These are phyloP conservation scores for Palythoa grandis DNA, from an alignment of 92 coral and sea anemone species.

Conservation along the genomic window DNA sequence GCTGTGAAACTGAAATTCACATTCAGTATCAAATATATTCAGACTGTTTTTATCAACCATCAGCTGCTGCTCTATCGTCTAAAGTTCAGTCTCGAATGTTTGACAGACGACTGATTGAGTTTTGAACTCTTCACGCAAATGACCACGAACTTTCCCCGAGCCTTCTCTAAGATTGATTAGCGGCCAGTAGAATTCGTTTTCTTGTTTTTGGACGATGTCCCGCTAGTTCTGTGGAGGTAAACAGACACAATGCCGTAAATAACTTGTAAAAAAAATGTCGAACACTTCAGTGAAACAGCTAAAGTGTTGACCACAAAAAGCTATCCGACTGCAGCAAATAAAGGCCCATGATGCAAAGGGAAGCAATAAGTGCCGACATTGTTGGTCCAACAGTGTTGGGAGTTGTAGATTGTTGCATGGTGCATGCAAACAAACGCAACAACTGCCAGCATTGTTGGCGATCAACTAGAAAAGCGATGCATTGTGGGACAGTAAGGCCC, in stretches of 20 bases:
- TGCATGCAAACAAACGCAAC: too few relatives aligned
- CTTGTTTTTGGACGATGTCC: constrained; percentile 32
- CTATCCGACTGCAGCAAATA: background rate
- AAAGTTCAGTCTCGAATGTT: background rate
- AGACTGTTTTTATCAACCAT: background rate
- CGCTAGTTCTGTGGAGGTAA: background rate
- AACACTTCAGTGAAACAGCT: too few relatives aligned
- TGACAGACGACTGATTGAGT: background rate
- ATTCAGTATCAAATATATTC: background rate
- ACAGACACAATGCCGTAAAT: too few relatives aligned
- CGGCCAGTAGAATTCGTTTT: constrained; percentile 29
- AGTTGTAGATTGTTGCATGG: too few relatives aligned
- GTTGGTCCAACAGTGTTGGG: too few relatives aligned
- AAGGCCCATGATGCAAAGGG: too few relatives aligned
- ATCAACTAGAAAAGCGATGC: too few relatives aligned
- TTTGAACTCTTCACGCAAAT: background rate
- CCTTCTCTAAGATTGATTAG: background rate
- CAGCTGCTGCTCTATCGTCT: background rate
- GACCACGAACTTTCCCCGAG: background rate
- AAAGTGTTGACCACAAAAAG: too few relatives aligned
- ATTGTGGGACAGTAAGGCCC: too few relatives aligned
- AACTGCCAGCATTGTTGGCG: too few relatives aligned
- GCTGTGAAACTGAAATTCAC: background rate
- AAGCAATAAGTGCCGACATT: too few relatives aligned
- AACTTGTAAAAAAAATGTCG: background rate